phyloP scores from a whole-genome alignment of 2,888 invertebrate species.

The Ecliptopera silaceata region DNA sequence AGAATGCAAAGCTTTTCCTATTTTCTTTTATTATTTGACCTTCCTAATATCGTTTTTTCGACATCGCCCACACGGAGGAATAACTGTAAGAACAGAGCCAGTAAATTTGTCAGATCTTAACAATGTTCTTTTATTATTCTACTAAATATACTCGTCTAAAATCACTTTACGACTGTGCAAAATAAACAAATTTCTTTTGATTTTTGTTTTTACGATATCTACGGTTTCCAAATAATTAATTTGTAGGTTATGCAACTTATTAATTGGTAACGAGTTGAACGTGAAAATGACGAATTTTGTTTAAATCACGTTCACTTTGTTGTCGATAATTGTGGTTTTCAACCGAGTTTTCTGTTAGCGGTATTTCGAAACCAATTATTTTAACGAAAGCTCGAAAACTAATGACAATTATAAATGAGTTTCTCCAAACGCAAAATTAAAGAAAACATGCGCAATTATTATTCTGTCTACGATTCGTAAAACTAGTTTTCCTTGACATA shows the following conservation, averaged over 20 bases:
- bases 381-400: background rate
- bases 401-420: background rate
- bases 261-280: background rate
- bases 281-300: background rate
- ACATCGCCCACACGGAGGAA: background rate
- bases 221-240: background rate
- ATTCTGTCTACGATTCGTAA: background rate
- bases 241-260: background rate
- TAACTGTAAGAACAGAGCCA: background rate
- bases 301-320: background rate
- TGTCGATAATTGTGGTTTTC: background rate
- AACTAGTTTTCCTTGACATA: background rate
- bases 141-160: background rate
- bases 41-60: background rate
- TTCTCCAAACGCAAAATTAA: background rate
- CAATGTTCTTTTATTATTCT: background rate
- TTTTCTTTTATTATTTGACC: background rate
- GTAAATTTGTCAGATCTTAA: background rate
- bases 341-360: background rate
- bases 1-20: background rate
- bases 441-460: background rate
- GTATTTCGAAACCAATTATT: background rate
- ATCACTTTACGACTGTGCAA: background rate
- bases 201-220: background rate
- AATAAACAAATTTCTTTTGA: background rate